These are phyloP conservation scores for Agrochola circellaris DNA, from an alignment of 2,888 invertebrate species.

Conservation along the genomic window DNA sequence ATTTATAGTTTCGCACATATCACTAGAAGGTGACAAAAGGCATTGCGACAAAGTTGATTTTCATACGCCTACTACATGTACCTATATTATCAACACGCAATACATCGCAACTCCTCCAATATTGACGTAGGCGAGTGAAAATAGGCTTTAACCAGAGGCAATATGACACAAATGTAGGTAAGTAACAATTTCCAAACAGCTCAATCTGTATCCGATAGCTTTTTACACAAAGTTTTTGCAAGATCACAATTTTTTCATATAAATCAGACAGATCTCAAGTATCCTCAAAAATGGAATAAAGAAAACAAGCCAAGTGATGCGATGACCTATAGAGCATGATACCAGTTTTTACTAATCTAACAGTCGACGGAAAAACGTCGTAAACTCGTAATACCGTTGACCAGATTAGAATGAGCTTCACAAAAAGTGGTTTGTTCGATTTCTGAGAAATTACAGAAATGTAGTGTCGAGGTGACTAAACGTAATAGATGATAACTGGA, in stretches of 20 bases:
- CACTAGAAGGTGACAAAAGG: conserved; percentile 6
- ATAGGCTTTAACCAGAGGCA: background rate
- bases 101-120: background rate
- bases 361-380: conserved; percentile 30
- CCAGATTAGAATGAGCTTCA: conserved; percentile 49
- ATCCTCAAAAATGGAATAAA: conserved; percentile 21
- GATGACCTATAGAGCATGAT: conserved; percentile 48
- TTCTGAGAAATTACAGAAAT: conserved; percentile 48
- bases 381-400: conserved; percentile 58
- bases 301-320: conserved; percentile 8
- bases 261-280: background rate
- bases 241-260: background rate
- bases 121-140: background rate
- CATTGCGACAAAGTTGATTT: background rate
- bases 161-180: background rate
- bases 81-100: conserved; percentile 2
- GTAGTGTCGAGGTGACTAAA: conserved; percentile 24
- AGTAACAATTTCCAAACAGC: background rate
- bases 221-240: background rate
- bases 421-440: conserved; percentile 52
- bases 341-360: conserved; percentile 39
- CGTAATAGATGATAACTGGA: conserved; percentile 36
- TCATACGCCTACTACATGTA: conserved; percentile 29
- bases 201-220: background rate
- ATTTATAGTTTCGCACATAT: background rate